These are phyloP conservation scores for Limnodromus scolopaceus DNA, from an alignment of 2,797 vertebrate species.

Conservation along the genomic window DNA sequence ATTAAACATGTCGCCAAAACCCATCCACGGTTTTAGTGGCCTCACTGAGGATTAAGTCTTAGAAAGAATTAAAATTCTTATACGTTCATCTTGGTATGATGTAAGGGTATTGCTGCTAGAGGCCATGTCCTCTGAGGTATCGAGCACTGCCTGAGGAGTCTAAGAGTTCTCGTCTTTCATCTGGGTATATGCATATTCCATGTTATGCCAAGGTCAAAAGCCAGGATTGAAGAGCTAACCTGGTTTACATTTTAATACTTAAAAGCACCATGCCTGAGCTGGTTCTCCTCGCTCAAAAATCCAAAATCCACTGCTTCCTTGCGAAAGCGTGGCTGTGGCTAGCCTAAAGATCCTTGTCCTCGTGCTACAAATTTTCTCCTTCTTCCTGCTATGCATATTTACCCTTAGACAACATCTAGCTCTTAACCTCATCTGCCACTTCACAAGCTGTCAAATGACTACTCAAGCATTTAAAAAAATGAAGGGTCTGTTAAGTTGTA, in stretches of 20 bases:
- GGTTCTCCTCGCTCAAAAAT: not conserved
- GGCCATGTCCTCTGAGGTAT: not conserved
- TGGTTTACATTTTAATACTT: slow-evolving; percentile 39
- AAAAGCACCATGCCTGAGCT: not conserved
- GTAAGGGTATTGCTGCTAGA: slow-evolving; percentile 3
- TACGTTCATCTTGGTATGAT: not conserved
- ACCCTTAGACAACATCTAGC: slow-evolving; percentile 40
- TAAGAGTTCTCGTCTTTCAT: slow-evolving; percentile 13
- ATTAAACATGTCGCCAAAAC: not conserved
- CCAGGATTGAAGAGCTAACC: slow-evolving; percentile 6
- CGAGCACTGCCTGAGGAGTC: not conserved
- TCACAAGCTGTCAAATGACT: slow-evolving; percentile 53
- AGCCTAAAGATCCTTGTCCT: not conserved
- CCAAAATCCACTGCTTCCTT: not conserved
- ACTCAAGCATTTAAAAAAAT: slow-evolving; percentile 56
- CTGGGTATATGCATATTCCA: slow-evolving; percentile 40
- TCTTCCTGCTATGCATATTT: slow-evolving; percentile 8
- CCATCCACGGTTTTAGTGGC: not conserved
- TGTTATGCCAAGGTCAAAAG: slow-evolving; percentile 44
- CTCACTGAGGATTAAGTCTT: not conserved
- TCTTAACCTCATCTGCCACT: slow-evolving; percentile 52
- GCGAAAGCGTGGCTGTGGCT: not conserved
- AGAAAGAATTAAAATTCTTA: slow-evolving; percentile 9
- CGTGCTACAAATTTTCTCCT: not conserved
- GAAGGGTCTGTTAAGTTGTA: slow-evolving; percentile 57